Conservation (phyloP, 2,797 vertebrate genomes). For the Notoglanidium macrostoma region DNA sequence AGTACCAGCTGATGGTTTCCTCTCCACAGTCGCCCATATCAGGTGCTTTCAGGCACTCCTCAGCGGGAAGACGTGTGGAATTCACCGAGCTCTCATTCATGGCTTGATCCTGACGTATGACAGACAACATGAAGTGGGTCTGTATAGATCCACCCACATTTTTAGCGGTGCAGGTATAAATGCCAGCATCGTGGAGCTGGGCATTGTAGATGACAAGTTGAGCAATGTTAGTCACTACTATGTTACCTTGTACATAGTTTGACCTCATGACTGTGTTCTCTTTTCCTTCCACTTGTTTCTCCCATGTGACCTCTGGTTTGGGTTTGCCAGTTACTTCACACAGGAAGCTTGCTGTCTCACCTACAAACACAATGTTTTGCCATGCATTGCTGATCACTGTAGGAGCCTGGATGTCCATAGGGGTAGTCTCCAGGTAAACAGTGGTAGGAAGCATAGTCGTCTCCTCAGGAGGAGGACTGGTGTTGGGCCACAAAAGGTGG, state of each 20-base stretch:
- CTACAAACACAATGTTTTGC: constrained; percentile 85
- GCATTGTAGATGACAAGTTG: constrained; percentile 97
- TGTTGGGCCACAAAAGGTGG: constrained; percentile 93
- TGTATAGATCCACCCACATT: constrained; percentile 84
- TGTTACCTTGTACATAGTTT: constrained; percentile 89
- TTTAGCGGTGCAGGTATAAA: constrained; percentile 91
- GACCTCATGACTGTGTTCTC: constrained; percentile 90
- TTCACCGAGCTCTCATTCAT: constrained; percentile 73
- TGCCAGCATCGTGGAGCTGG: constrained; percentile 87
- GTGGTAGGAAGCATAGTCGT: constrained; percentile 88
- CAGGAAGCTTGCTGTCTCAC: constrained; percentile 94
- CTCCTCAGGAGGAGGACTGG: constrained; percentile 86
- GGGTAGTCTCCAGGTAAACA: constrained; percentile 80
- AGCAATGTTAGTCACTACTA: constrained; percentile 95
- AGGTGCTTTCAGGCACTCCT: constrained; percentile 88
- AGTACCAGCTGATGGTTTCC: constrained; percentile 93
- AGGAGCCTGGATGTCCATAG: constrained; percentile 80
- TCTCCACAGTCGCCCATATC: constrained; percentile 90
- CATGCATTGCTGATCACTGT: constrained; percentile 79
- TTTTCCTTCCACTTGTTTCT: constrained; percentile 88
- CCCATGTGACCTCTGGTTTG: constrained; percentile 91
- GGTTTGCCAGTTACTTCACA: constrained; percentile 92
- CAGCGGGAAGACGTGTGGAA: constrained; percentile 76
- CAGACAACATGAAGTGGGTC: constrained; percentile 86
- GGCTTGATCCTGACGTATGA: constrained; percentile 77